These are phyloP conservation scores for Conomelus anceps DNA, from an alignment of 2,888 invertebrate genomes.

Conservation along the genomic window DNA sequence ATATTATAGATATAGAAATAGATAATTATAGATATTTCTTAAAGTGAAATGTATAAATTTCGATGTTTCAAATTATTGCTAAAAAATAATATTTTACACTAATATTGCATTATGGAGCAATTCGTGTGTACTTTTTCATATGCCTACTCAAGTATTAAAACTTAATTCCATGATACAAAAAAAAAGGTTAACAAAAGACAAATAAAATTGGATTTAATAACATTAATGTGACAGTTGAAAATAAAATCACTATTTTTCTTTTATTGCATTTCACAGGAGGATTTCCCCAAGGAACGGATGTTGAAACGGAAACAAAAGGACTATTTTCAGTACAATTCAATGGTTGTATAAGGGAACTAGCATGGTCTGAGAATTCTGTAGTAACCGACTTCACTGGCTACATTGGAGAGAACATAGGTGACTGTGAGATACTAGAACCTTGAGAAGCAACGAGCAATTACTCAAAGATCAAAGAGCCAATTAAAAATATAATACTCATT, in stretches of 20 bases:
- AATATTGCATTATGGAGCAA: no score
- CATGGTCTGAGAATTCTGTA: conserved; percentile 40
- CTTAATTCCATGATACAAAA: no score
- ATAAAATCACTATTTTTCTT: not conserved
- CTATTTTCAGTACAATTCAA: conserved; percentile 42
- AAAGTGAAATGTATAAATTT: no score
- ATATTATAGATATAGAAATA: no score
- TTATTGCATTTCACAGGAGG: conserved; percentile 40
- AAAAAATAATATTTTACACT: no score
- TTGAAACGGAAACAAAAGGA: conserved; percentile 41
- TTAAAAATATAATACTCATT: not conserved
- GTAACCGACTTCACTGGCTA: conserved; percentile 51
- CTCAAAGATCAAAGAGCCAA: no score
- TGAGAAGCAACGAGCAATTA: not conserved
- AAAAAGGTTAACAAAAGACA: no score
- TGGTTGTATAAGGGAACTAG: conserved; percentile 45
- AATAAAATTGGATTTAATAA: no score
- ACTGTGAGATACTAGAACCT: conserved; percentile 43
- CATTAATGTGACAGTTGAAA: not conserved
- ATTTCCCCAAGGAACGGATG: conserved; percentile 39
- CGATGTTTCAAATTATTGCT: no score
- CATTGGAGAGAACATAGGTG: conserved; percentile 52
- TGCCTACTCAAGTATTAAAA: no score
- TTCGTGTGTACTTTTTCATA: no score
- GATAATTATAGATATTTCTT: no score